These are phyloP conservation scores for Aphodius sticticus DNA, from an alignment of 2,888 invertebrate species.

Conservation along the genomic window DNA sequence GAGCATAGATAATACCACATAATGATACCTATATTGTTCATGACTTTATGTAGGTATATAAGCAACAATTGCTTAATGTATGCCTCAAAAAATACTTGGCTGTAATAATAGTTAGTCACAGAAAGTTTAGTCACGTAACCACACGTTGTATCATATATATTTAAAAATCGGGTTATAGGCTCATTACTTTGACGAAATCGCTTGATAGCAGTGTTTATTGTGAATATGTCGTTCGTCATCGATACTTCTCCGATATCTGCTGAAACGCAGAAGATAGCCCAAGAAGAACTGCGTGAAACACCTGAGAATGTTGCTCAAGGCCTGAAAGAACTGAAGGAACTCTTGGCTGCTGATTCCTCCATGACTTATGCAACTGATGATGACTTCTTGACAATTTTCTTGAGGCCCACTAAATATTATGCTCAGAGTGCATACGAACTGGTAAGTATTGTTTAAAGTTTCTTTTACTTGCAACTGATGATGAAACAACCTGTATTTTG, in stretches of 20 bases:
- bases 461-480: background rate
- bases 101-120: background rate
- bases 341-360: slow-evolving; percentile 70
- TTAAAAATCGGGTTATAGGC: background rate
- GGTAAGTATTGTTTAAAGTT: slow-evolving; percentile 63
- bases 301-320: slow-evolving; percentile 71
- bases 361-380: slow-evolving; percentile 78
- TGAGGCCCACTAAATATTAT: slow-evolving; percentile 85
- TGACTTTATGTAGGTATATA: background rate
- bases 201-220: slow-evolving; percentile 30
- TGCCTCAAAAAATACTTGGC: background rate
- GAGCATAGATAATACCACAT: background rate
- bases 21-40: background rate
- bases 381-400: slow-evolving; percentile 76
- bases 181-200: slow-evolving; percentile 10
- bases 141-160: background rate
- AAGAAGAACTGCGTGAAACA: slow-evolving; percentile 74
- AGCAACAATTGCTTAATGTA: background rate
- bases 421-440: slow-evolving; percentile 81
- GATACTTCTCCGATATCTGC: slow-evolving; percentile 63
- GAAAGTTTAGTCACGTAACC: background rate
- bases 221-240: slow-evolving; percentile 62
- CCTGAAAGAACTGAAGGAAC: slow-evolving; percentile 67
- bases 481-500: background rate
- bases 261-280: slow-evolving; percentile 68